A percentile compares a stretch with the other conserved stretches of the same genome.
phyloP scores from a whole-genome alignment of 2,113 vertebrate species.

The Misgurnus mizolepis region DNA sequence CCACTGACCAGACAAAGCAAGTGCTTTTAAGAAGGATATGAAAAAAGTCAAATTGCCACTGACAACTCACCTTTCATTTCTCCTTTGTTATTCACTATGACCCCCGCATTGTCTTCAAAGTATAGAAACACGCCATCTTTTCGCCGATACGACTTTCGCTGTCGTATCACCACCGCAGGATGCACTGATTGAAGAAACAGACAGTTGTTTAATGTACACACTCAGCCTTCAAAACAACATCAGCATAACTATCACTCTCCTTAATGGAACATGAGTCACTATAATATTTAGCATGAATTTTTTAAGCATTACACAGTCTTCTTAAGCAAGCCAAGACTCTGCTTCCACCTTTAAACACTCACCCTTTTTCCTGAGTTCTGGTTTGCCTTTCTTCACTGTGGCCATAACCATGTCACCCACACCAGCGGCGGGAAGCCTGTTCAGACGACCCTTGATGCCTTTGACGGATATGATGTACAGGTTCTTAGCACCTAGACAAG shows the following conservation, averaged over 20 bases:
- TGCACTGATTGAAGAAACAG: slow-evolving; percentile 79
- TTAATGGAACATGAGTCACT: no score
- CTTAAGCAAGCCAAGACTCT: background rate
- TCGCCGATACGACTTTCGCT: slow-evolving; percentile 94
- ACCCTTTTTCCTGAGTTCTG: slow-evolving; percentile 96
- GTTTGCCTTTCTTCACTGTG: slow-evolving; percentile 96
- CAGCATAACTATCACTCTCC: background rate
- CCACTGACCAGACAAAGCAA: slow-evolving; percentile 56
- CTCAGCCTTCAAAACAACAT: background rate
- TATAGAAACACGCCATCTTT: slow-evolving; percentile 98
- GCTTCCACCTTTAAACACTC: slow-evolving; percentile 53
- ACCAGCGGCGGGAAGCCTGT: slow-evolving; percentile 91
- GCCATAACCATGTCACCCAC: slow-evolving; percentile 99
- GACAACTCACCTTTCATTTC: slow-evolving; percentile 94
- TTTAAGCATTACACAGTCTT: background rate
- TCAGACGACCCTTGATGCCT: slow-evolving; percentile 94
- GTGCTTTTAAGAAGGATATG: slow-evolving; percentile 56
- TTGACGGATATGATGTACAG: slow-evolving; percentile 97
- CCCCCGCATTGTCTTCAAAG: slow-evolving; percentile 97
- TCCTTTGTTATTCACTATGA: slow-evolving; percentile 98
- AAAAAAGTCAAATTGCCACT: background rate
- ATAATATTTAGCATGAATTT: no score
- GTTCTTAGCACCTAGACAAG: slow-evolving; percentile 86
- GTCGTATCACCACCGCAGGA: slow-evolving; percentile 96
- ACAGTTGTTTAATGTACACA: background rate